These are phyloP conservation scores for Enteromius mattozi DNA, from an alignment of 2,797 vertebrate genomes.

Conservation along the genomic window DNA sequence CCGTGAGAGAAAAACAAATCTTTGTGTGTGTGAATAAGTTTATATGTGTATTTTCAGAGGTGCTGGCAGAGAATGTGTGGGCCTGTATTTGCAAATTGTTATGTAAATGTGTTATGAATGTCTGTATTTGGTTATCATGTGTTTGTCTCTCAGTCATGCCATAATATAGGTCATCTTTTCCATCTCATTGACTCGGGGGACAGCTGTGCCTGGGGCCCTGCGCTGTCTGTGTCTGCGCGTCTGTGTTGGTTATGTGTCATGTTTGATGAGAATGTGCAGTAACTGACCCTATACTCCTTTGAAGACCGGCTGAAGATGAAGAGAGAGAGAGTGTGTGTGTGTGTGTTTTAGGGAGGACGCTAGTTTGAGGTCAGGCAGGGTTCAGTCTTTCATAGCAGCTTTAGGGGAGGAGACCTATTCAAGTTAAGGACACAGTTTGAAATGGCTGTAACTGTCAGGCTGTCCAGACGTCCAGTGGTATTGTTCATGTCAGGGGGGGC, in stretches of 20 bases:
- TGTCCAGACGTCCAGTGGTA: not conserved
- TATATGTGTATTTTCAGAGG: not conserved
- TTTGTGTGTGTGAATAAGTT: not conserved
- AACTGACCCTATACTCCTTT: conserved; percentile 8
- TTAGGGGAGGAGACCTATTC: conserved; percentile 4
- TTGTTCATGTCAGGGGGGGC: not conserved
- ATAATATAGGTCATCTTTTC: conserved; percentile 61
- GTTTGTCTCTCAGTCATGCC: not conserved
- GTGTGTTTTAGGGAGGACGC: not conserved
- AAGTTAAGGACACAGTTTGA: not conserved
- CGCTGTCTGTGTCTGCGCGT: conserved; percentile 36
- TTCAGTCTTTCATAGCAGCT: conserved; percentile 16
- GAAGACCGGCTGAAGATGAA: conserved; percentile 10
- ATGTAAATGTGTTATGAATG: conserved; percentile 22
- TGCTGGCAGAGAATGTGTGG: not conserved
- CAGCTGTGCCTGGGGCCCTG: conserved; percentile 55
- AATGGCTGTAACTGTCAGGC: conserved; percentile 14
- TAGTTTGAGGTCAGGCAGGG: conserved; percentile 19
- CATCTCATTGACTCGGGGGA: conserved; percentile 51
- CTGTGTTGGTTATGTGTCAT: conserved; percentile 10
- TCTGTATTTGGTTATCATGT: conserved; percentile 22
- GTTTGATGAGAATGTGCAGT: not conserved
- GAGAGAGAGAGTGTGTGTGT: not conserved
- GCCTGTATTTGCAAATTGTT: not conserved
- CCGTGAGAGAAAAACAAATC: not conserved